Evolutionary conservation across 2,888 invertebrate genomes (phyloP), one percentile per base, ranked within the genome.

Genomic region (Tenthredo scrophulariae): DNA sequence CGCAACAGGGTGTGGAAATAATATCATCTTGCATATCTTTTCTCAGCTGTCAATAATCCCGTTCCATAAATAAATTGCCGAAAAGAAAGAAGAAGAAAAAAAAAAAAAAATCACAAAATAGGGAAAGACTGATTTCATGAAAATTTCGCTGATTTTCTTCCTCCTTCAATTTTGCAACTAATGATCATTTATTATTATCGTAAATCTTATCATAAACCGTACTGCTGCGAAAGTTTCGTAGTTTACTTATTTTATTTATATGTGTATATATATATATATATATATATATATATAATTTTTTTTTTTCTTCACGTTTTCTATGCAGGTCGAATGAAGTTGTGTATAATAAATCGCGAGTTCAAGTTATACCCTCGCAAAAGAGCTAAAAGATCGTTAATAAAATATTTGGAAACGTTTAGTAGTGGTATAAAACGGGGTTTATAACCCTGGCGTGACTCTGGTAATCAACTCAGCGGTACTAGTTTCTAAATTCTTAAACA

Each of bases 371-470:
- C 67, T 43, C 40, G 10, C 40, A 43, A 18, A 43, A n/a, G 37
- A 22, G 67, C 37, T 9, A 26, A 40, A 26, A 40, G 43, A 43
- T 74, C 29, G 26, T 74, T 18, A 22, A 43, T 40, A 74, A 40
- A 74, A 74, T 74, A 74, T 74, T 18, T 40, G 9, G 22, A 15
- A 40, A 26, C 43, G 72, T 74, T 40, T 74, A 43, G 13, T 10
- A 43, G 22, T n/a, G 72, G 9, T 74, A 74, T 74, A 74, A 74
- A 74, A 74, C 43, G 43, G 40, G 72, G 40, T 74, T 74, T 74
- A 74, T 15, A 43, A 74, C 72, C 72, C 29, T 74, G 43, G 72
- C 72, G 72, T 74, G 72, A 74, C 72, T 74, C 43, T 43, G 29
- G 72, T 74, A 74, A 74, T 43, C 72, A 74, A 74, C 22, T 43